Base-by-base conservation (phyloP, 2,888 invertebrate genomes). In the Xylota segnis region DNA sequence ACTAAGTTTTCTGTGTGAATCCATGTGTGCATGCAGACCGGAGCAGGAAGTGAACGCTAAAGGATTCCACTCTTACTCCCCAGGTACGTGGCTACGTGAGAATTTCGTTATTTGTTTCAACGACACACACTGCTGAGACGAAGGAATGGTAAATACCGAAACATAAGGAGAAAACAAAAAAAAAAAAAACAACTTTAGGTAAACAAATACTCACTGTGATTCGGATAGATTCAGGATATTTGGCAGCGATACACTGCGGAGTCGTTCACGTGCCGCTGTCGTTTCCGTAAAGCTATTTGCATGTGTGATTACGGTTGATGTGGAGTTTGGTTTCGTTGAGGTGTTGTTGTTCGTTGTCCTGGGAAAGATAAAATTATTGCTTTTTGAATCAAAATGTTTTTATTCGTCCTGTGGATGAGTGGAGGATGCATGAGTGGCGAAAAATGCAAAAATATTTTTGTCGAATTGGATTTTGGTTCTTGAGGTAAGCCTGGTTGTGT, bases 181-280 rank as follows among this genome's bases (percentile, higher is more conserved):
- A 34, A 29, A 59, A 16, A 9, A 14, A 29, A 0, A 50, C 56
- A 23, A 58, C 40, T 9, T 56, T 14, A 45, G 43, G 47, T 52
- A 16, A 43, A 59, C 40, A 75, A 37, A 23, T 18, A 86, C 86
- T 87, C 87, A 88, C 52, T 65, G 65, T 66, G 66, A 65, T 78
- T 76, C 87, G 52, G 83, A 79, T 77, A 78, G 45, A 82, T 88
- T 87, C 79, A 88, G 72, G 87, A 89, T 88, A 87, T 89, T 88
- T 82, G 91, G 91, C 81, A 91, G 87, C 18, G 91, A 91, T 63
- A 89, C 86, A 70, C 90, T 88, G 59, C 89, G 90, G 52, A 87
- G 79, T 76, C 88, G 87, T 58, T 82, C 82, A 65, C 52, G 83
- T 78, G 56, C 45, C 5, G 29, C 14, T 76, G 70, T 68, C 18